A percentile compares a stretch with the other conserved stretches of the same genome.
Evolutionary conservation across 1,140 invertebrate species (phyloP).

Genomic region (Ips nitidus): DNA sequence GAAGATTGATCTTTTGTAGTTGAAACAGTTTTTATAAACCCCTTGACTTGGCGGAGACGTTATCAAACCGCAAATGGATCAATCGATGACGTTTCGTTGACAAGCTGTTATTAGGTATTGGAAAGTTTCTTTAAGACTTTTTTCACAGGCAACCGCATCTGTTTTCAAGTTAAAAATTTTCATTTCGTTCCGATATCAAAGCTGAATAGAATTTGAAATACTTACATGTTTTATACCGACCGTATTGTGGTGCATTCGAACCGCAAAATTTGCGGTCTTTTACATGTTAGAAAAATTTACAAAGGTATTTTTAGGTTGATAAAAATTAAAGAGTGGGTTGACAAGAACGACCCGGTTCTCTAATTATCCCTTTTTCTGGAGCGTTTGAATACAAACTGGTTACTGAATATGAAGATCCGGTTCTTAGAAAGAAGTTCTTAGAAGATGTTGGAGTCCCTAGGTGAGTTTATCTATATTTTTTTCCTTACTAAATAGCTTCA

Average conservation of each 20-base stretch:
- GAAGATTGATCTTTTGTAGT: conserved; percentile 31
- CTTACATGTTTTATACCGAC: too few relatives aligned
- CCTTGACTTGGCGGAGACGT: conserved; percentile 9
- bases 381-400: conserved; percentile 83
- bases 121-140: neutral
- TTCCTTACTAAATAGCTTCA: neutral
- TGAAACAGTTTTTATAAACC: conserved; percentile 17
- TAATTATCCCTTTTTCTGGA: conserved; percentile 94
- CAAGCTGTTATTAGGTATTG: conserved; percentile 24
- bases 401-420: conserved; percentile 79
- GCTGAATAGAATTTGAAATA: neutral
- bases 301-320: conserved; percentile 69
- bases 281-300: neutral
- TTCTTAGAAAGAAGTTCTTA: conserved; percentile 71
- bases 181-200: neutral
- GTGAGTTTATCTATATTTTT: conserved; percentile 53
- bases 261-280: neutral
- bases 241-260: too few relatives aligned
- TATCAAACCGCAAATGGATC: conserved; percentile 26
- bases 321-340: conserved; percentile 99
- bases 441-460: conserved; percentile 80
- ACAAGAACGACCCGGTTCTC: conserved; percentile 94
- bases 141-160: neutral
- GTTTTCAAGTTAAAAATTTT: conserved; percentile 4
- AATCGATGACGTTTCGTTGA: conserved; percentile 18